These are phyloP conservation scores for Drosophila sp. DNA, from an alignment of 1,140 invertebrate genomes.

Conservation along the genomic window DNA sequence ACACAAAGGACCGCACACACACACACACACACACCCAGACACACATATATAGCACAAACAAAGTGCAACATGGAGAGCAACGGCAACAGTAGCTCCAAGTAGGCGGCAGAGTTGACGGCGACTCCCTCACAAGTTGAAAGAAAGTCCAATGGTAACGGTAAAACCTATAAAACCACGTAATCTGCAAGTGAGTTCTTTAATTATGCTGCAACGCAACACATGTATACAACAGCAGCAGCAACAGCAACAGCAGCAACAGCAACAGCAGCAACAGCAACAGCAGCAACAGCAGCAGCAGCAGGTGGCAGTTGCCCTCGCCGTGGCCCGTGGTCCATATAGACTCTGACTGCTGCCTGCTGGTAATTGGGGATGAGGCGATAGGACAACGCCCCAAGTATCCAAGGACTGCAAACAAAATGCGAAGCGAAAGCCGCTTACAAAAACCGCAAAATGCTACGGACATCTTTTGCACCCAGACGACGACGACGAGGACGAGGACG, in stretches of 20 bases:
- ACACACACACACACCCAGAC: neutral
- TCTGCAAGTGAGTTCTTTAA: slow-evolving; percentile 80
- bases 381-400: slow-evolving; percentile 14
- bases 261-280: slow-evolving; percentile 23
- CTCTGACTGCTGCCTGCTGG: neutral
- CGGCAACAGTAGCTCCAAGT: neutral
- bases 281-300: slow-evolving; percentile 18
- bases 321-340: neutral
- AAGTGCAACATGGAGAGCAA: neutral
- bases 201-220: slow-evolving; percentile 71
- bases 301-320: slow-evolving; percentile 25
- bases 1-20: slow-evolving; percentile 15
- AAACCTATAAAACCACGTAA: slow-evolving; percentile 77
- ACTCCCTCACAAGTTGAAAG: slow-evolving; percentile 13
- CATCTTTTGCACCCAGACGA: slow-evolving; percentile 56
- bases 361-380: slow-evolving; percentile 10
- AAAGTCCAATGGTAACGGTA: slow-evolving; percentile 54
- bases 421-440: slow-evolving; percentile 76
- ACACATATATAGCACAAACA: neutral
- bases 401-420: slow-evolving; percentile 64
- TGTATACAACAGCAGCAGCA: slow-evolving; percentile 49
- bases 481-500: neutral
- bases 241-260: slow-evolving; percentile 10
- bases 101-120: neutral
- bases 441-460: slow-evolving; percentile 79